These are phyloP conservation scores for Lates japonicus DNA, from an alignment of 2,797 vertebrate species.

Conservation along the genomic window DNA sequence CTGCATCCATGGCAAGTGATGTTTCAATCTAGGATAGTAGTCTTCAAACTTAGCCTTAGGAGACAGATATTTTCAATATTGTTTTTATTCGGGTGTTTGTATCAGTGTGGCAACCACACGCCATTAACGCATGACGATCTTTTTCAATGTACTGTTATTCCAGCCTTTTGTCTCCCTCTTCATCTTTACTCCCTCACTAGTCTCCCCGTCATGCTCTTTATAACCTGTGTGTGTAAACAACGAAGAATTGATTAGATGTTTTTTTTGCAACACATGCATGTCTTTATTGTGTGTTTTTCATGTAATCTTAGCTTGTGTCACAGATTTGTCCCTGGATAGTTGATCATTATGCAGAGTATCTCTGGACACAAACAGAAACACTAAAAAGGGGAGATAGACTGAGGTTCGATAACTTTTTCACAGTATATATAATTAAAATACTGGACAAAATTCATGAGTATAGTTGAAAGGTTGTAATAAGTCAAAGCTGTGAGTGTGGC, in stretches of 20 bases:
- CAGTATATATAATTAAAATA: too few species aligned
- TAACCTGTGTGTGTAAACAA: not conserved
- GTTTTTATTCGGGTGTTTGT: not conserved
- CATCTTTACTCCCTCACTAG: not conserved
- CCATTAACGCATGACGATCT: too few species aligned
- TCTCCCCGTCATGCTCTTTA: not conserved
- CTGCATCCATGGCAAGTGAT: constrained; percentile 20
- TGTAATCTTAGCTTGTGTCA: constrained; percentile 3
- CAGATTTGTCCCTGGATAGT: constrained; percentile 4
- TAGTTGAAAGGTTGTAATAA: not conserved
- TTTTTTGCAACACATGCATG: not conserved
- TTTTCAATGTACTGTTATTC: too few species aligned
- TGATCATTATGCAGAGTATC: not conserved
- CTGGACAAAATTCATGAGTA: not conserved
- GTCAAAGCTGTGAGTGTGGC: not conserved
- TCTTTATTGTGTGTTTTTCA: not conserved
- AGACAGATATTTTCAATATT: constrained; percentile 5
- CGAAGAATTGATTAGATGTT: not conserved
- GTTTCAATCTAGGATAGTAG: constrained; percentile 18
- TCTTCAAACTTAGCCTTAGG: constrained; percentile 17
- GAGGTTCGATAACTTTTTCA: not conserved
- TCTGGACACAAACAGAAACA: constrained; percentile 3
- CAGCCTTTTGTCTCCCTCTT: not conserved
- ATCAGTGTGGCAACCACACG: not conserved
- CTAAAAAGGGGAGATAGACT: not conserved